Evolutionary conservation across 2,113 vertebrate species (phyloP).

Genomic region (Sander lucioperca): DNA sequence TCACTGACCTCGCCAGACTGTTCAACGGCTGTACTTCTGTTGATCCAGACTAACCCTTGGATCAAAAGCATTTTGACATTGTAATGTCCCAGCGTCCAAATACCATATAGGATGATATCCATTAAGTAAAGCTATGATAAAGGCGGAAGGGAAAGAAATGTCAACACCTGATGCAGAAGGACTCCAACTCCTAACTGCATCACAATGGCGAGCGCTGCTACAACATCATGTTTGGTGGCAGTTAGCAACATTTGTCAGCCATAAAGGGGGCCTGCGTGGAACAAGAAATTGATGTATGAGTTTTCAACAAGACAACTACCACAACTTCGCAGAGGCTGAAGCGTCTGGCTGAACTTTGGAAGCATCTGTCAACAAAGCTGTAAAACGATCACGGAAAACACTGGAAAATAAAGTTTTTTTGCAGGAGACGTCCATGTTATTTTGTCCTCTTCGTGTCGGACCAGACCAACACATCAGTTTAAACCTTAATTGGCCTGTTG

Average conservation of each 20-base stretch:
- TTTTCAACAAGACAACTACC: conserved; percentile 28
- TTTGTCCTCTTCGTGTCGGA: conserved; percentile 17
- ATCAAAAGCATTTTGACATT: neutral
- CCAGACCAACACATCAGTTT: neutral
- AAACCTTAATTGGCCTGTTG: conserved; percentile 2
- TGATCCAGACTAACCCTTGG: neutral
- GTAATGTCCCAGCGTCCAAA: neutral
- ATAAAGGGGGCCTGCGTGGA: conserved; percentile 10
- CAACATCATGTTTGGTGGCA: neutral
- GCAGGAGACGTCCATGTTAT: conserved; percentile 7
- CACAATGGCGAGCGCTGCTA: neutral
- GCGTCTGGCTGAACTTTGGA: neutral
- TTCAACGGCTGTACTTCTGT: too few species aligned
- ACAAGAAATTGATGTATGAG: conserved; percentile 31
- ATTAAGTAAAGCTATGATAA: neutral
- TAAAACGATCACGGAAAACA: neutral
- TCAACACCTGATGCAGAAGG: neutral
- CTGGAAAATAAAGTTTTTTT: neutral
- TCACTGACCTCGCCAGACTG: too few species aligned
- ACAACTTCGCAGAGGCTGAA: conserved; percentile 1
- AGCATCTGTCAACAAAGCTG: conserved; percentile 31
- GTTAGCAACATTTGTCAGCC: conserved; percentile 35
- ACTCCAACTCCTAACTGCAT: neutral
- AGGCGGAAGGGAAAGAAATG: neutral
- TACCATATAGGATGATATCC: neutral